Percentiles rank a stretch among this genome's conserved stretches.
Conservation (phyloP, 2,797 vertebrate species). For the Cryptoblepharus egeriae region DNA sequence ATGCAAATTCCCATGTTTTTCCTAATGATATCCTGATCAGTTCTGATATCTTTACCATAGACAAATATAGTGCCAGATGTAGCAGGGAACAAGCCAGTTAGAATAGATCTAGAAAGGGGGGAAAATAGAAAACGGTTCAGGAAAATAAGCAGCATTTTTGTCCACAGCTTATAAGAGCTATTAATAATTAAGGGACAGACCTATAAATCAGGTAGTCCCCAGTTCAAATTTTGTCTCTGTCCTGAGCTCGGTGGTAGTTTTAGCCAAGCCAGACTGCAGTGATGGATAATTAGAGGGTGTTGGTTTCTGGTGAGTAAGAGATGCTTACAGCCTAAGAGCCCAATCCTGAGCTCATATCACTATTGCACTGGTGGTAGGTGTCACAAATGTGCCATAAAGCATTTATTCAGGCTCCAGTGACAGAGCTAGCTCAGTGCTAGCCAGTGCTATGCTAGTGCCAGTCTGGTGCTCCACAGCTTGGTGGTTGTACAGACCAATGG, state of each 20-base stretch:
- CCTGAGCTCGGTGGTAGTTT: background rate
- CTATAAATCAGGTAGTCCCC: background rate
- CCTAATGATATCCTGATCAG: slow-evolving; percentile 81
- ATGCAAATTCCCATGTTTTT: slow-evolving; percentile 94
- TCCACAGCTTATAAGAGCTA: background rate
- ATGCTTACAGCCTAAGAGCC: no score
- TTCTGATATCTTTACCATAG: slow-evolving; percentile 89
- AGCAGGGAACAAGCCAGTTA: slow-evolving; percentile 90
- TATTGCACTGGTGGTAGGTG: no score
- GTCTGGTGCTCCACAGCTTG: no score
- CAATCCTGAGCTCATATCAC: no score
- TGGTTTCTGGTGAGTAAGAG: no score
- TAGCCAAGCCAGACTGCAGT: background rate
- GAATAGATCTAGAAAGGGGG: slow-evolving; percentile 86
- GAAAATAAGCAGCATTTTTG: background rate
- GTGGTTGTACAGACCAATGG: no score
- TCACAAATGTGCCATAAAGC: no score
- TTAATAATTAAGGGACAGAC: background rate
- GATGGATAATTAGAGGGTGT: no score
- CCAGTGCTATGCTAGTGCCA: no score
- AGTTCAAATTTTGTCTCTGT: background rate
- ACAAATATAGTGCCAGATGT: slow-evolving; percentile 89
- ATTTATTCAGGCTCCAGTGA: no score
- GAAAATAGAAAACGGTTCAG: slow-evolving; percentile 16
- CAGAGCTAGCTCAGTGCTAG: no score